These are phyloP conservation scores for Dendrolimus punctatus DNA, from an alignment of 1,140 invertebrate species.

Conservation along the genomic window DNA sequence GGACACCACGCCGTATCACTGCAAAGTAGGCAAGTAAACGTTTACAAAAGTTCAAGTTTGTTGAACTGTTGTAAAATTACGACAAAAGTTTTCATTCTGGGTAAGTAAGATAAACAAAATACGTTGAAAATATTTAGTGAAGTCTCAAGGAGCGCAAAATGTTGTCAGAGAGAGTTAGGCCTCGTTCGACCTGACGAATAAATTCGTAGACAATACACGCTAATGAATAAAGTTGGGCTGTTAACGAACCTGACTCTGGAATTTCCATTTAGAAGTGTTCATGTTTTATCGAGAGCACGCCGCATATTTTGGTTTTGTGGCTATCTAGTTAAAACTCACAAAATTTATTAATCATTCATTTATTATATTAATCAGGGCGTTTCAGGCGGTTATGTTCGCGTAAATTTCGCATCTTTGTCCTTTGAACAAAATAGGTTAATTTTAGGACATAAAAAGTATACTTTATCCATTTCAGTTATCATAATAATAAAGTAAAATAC, in stretches of 20 bases:
- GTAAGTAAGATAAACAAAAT: conserved; percentile 53
- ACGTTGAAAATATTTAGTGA: conserved; percentile 51
- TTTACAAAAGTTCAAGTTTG: not conserved
- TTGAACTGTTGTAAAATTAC: conserved; percentile 31
- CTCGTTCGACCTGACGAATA: conserved; percentile 58
- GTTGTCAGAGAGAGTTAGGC: conserved; percentile 30
- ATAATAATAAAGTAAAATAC: too few species aligned
- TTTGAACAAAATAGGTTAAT: too few species aligned
- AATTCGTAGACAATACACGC: conserved; percentile 66
- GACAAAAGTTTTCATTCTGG: conserved; percentile 37
- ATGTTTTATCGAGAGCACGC: conserved; percentile 43
- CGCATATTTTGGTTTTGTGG: conserved; percentile 30
- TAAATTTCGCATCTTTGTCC: too few species aligned
- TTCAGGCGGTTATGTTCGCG: not conserved
- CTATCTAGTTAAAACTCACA: not conserved
- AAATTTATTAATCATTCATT: not conserved
- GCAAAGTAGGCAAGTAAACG: too few species aligned
- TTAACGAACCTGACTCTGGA: conserved; percentile 58
- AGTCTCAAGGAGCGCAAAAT: conserved; percentile 46
- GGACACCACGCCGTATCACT: too few species aligned
- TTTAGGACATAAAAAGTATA: too few species aligned
- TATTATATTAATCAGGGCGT: not conserved
- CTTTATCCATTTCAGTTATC: too few species aligned
- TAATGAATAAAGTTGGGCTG: conserved; percentile 68
- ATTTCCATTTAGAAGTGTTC: conserved; percentile 59